Base-by-base conservation (phyloP, 2,888 invertebrate species). In the Drosophila mercatorum region DNA sequence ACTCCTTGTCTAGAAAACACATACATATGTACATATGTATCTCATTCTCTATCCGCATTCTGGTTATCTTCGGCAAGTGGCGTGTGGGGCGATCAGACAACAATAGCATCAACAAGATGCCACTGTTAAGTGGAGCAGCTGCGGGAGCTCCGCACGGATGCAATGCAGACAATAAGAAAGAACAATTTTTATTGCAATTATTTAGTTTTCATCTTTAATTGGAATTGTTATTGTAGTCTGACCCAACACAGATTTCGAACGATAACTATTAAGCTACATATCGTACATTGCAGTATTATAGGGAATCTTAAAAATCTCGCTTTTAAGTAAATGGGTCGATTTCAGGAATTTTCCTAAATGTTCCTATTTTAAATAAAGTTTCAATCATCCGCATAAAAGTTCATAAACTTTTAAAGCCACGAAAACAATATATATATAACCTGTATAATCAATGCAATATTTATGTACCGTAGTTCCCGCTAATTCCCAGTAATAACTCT, bases 61-160 rank as follows among this genome's bases (percentile, higher is more conserved):
- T 51, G 31, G 47, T 34, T 64, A 77, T 72, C 78, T 58, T 40
- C 34, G 49, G 61, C 70, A 78, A 78, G 57, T 72, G 78, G 52
- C 74, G 78, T 81, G 74, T 80, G 69, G n/a, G 67, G 72, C 60
- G 68, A 72, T 66, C 76, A 75, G 40, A 41, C 75, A 46, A 65
- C 49, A 57, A 49, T 34, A 61, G 47, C 28, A 58, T 26, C 52
- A 57, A 5, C 11, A 57, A 64, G 40, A 47, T 31, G 47, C 46
- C 66, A 49, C 28, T 58, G 12, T 58, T 41, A 77, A 77, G 53
- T 77, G 72, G 65, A 60, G 60, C 75, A 71, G 46, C 52, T 53
- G 49, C 57, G 36, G 51, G 51, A 63, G 47, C 60, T 61, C 65
- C 36, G 36, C 36, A 34, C 51, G 34, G 34, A 36, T 34, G 46